Evolutionary conservation across 2,113 vertebrate genomes (phyloP).

Genomic region (Limanda limanda): DNA sequence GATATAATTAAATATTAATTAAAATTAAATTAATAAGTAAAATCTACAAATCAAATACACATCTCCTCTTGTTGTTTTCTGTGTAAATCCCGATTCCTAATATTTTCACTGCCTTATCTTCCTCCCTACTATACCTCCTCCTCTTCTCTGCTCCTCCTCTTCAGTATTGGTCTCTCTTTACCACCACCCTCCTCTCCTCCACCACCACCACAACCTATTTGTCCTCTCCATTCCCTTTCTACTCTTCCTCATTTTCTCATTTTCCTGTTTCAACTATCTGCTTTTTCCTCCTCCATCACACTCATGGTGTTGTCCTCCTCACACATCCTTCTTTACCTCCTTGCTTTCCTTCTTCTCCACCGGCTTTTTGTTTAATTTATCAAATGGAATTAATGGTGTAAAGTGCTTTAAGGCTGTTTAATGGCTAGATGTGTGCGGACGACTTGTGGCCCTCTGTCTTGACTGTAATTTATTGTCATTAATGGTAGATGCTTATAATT

Average conservation of each 20-base stretch:
- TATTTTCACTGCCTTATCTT: too few species aligned
- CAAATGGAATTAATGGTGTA: conserved; percentile 14
- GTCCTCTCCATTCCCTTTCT: background rate
- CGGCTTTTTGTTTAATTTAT: conserved; percentile 36
- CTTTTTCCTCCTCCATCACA: conserved; percentile 25
- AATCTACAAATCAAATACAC: too few species aligned
- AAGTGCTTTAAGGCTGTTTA: background rate
- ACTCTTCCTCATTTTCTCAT: conserved; percentile 18
- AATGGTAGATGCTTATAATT: conserved; percentile 18
- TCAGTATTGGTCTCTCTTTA: background rate
- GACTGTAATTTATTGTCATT: conserved; percentile 32
- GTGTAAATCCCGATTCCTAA: background rate
- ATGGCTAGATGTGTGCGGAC: background rate
- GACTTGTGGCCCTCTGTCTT: conserved; percentile 7
- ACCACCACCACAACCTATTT: background rate
- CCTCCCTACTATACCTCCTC: background rate
- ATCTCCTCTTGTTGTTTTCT: background rate
- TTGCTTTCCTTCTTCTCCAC: conserved; percentile 12
- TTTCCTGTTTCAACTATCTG: conserved; percentile 4
- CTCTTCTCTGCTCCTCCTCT: background rate
- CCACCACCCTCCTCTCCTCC: background rate
- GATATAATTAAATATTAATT: too few species aligned
- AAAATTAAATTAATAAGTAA: too few species aligned
- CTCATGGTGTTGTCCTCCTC: conserved; percentile 30
- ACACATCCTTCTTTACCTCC: conserved; percentile 24